Evolutionary conservation across 30 jellyfish, hydroid and myxozoan species (phyloP), one percentile per base, ranked within the genome.

Genomic region (Turritopsis dohrnii): DNA sequence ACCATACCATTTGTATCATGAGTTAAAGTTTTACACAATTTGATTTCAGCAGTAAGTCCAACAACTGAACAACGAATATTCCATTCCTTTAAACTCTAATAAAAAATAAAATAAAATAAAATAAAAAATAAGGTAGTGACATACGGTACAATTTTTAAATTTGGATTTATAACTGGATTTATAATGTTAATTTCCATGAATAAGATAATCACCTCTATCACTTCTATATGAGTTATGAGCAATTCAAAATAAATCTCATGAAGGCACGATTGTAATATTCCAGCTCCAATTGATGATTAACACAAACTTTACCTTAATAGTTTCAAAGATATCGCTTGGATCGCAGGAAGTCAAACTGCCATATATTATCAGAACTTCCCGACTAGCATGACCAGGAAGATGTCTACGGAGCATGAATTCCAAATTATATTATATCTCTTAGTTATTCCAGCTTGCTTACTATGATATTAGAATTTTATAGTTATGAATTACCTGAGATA

Each of bases 331-430:
- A 81, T 94, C 97, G 1, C 97, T 95, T 20, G 99, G 99, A 65
- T 94, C 99, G 83, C 99, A 94, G 19, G 99, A 86, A 53, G 99
- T 89, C 72, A 89, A 72, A 75, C 95, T 85, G 29, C 99, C 99
- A 75, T 74, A 94, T 16, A 94, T 77, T 1, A 94, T 83, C 28
- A 94, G 69, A 76, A 94, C 76, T 83, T 94, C 99, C 27, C 96
- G 85, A 52, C 97, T 89, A 29, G 99, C 95, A 75, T 89, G 97
- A 52, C 81, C 83, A 7, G 99, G 99, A 17, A 89, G 86, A 72
- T 94, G 97, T 84, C 97, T 89, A 53, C 18, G 60, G 52, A 76
- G 1, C n/a, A 83, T 3, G 5, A 41, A 41, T 41, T n/a, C n/a
- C n/a, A n/a, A n/a, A n/a, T n/a, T n/a, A n/a, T n/a, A n/a, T n/a